Base-by-base conservation (phyloP, 2,888 invertebrate genomes). In the Monopis laevigella region DNA sequence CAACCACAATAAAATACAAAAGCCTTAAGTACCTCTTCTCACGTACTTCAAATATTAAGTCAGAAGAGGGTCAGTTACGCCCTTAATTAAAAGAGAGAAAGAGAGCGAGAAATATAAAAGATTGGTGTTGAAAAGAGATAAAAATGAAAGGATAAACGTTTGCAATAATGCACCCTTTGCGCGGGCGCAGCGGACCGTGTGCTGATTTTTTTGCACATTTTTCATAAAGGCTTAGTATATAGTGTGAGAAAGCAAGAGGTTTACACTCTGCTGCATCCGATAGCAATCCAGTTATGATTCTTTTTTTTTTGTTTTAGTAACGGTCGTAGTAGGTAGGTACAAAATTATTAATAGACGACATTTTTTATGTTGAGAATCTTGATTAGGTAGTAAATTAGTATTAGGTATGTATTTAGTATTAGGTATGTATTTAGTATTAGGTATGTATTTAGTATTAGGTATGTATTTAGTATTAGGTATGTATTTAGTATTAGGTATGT, bases 1-100 rank as follows among this genome's bases (percentile, higher is more conserved):
- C n/a, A n/a, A 39, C 50, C 50, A 64, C 55, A 67, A 67, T 66
- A 65, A 74, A 62, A 77, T 70, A 77, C 77, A 65, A 62, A 64
- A 66, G 24, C 68, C 69, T 69, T 58, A 69, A 70, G 64, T 68
- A 66, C 66, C 64, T 60, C 73, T 70, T 63, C 63, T 65, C 60
- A 64, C 63, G 62, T 55, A 60, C 65, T 63, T 54, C 49, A 54
- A 58, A 62, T 63, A 65, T 63, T 59, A 52, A 55, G 56, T 62
- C 59, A 58, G 17, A 62, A 53, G 56, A 63, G 69, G 70, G 73
- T 70, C 73, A 67, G 65, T 56, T 51, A 67, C 58, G 59, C 67
- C 64, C 63, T 77, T 74, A 77, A 77, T 75, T 77, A 74, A 48
- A 46, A 58, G 30, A 55, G 55, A 66, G 41, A 48, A 59, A 54